These are phyloP conservation scores for Actenoides hombroni DNA, from an alignment of 2,113 vertebrate genomes.

Conservation along the genomic window DNA sequence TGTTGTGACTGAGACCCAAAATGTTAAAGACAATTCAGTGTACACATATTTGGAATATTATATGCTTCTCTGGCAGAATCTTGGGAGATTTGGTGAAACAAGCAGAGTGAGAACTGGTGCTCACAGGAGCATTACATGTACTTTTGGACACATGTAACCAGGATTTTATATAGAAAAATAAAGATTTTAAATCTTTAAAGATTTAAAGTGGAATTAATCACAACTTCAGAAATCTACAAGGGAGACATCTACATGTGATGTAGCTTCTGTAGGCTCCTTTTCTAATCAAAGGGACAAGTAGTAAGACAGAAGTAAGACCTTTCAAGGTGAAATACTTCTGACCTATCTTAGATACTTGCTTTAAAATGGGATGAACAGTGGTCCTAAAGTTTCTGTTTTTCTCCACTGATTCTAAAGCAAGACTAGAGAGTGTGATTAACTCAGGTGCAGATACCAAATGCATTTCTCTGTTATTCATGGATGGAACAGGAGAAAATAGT, in stretches of 20 bases:
- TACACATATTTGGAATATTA: background rate
- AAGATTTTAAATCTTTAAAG: background rate
- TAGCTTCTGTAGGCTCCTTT: background rate
- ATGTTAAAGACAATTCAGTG: background rate
- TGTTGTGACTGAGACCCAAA: background rate
- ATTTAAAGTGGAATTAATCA: background rate
- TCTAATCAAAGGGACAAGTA: background rate
- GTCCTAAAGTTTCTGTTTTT: background rate
- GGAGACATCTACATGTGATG: background rate
- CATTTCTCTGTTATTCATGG: background rate
- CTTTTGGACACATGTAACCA: background rate
- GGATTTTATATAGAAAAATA: background rate
- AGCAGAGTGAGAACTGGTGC: background rate
- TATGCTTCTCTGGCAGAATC: background rate
- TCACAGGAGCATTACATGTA: background rate
- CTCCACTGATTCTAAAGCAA: background rate
- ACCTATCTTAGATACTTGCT: background rate
- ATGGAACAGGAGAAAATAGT: background rate
- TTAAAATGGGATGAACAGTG: background rate
- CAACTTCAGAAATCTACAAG: background rate
- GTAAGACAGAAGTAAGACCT: background rate
- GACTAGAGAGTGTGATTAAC: background rate
- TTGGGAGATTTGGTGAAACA: background rate
- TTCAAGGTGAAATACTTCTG: background rate
- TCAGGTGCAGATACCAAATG: background rate